Base-by-base conservation (phyloP, 1,140 invertebrate genomes). In the Zaprionus taronus region DNA sequence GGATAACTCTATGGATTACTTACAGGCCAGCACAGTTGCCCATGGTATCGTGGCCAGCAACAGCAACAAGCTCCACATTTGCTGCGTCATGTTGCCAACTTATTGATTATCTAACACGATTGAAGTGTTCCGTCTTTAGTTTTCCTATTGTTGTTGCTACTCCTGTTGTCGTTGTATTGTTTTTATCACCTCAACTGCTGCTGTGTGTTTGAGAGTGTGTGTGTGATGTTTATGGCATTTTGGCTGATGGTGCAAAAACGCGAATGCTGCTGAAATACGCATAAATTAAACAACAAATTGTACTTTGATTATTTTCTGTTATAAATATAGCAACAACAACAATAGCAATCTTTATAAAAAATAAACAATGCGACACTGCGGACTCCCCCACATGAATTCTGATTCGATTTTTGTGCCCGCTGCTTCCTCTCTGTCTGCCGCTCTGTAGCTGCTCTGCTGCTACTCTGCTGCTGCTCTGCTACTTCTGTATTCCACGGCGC, bases 221-320 rank as follows among this genome's bases (percentile, higher is more conserved):
- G 15, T 58, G 61, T 24, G 11, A 20, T 58, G 61, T 55, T 84
- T 78, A 84, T 64, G 75, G 49, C 82, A 84, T 84, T 85, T 85
- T 86, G 82, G 22, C 34, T 61, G 61, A 55, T 36, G 26, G 28
- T 53, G 61, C 49, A 20, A n/a, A 60, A n/a, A 69, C 36, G 62
- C 55, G 55, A 72, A 57, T n/a, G 47, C 47, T 69, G 77, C 60
- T 55, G 41, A 56, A 73, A 65, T 11, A 38, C 47, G 22, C 57
- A 28, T 41, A 38, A 51, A 76, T 62, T 61, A 22, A 61, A 38
- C 11, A 36, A 47, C 15, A 65, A 36, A 38, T 20, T 49, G 15
- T 49, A 44, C 41, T 60, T 44, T 65, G 63, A 61, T 58, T 67
- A 61, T 38, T 53, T 24, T 56, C 74, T 20, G 41, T 65, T 69